Conservation (phyloP, 1,140 invertebrate genomes). For the Zaprionus davidi region DNA sequence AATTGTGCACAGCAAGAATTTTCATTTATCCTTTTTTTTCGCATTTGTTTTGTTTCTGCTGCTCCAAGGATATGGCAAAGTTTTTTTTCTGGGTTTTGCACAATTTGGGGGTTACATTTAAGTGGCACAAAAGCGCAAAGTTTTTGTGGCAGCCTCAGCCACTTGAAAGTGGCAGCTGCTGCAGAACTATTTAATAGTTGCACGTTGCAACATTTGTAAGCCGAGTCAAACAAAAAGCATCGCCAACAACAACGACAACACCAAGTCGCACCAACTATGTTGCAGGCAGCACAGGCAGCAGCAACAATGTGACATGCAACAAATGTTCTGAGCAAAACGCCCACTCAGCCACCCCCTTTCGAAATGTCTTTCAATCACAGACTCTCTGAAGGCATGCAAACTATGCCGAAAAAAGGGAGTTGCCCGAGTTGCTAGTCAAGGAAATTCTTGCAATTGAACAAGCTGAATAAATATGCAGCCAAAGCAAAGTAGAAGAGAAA, state of each 20-base stretch:
- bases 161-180: constrained; percentile 63
- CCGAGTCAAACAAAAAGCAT: constrained; percentile 35
- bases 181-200: constrained; percentile 75
- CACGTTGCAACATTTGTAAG: constrained; percentile 68
- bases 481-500: constrained; percentile 1
- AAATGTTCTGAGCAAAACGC: constrained; percentile 52
- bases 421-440: constrained; percentile 21
- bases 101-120: constrained; percentile 46
- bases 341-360: not conserved
- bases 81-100: constrained; percentile 22
- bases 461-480: constrained; percentile 19
- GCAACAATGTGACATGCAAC: constrained; percentile 74
- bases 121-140: constrained; percentile 55
- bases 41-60: constrained; percentile 23
- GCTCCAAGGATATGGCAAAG: constrained; percentile 12
- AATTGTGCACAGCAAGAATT: constrained; percentile 15
- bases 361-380: constrained; percentile 65
- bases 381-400: constrained; percentile 43
- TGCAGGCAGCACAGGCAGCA: constrained; percentile 29
- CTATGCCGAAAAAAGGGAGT: constrained; percentile 33
- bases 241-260: constrained; percentile 8
- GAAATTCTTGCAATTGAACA: constrained; percentile 49
- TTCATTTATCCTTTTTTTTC: constrained; percentile 3
- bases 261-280: constrained; percentile 52
- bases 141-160: constrained; percentile 51